Evolutionary conservation across 1,140 invertebrate species (phyloP).

Genomic region (Paralvinella palmiformis): DNA sequence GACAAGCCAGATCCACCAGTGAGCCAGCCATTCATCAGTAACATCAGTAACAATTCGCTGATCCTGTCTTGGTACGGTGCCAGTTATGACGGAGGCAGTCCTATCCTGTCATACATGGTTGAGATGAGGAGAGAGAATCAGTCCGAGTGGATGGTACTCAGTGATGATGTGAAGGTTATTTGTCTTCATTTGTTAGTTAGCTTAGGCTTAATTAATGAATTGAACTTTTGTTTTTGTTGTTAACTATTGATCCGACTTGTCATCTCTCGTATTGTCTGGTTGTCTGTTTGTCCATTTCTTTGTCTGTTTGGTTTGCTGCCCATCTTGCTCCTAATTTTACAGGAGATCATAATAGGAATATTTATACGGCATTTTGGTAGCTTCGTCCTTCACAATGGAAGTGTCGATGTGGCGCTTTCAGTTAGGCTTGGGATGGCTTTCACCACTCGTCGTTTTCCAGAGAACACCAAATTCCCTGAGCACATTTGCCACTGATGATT

Average conservation of each 20-base stretch:
- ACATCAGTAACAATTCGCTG: constrained; percentile 60
- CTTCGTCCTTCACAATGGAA: no score
- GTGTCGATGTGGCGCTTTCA: no score
- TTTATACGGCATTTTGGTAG: no score
- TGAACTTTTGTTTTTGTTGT: no score
- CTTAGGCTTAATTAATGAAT: no score
- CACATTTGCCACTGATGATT: constrained; percentile 86
- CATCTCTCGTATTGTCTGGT: constrained; percentile 24
- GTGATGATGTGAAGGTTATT: no score
- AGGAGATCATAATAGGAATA: no score
- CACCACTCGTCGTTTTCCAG: constrained; percentile 63
- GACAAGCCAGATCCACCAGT: constrained; percentile 68
- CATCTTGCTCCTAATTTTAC: no score
- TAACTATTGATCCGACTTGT: no score
- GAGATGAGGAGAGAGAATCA: constrained; percentile 56
- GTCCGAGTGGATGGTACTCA: constrained; percentile 20
- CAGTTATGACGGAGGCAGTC: constrained; percentile 69
- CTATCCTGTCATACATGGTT: constrained; percentile 69
- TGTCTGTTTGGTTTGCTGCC: no score
- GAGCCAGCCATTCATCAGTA: constrained; percentile 67
- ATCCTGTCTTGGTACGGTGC: constrained; percentile 74
- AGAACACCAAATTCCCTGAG: constrained; percentile 86
- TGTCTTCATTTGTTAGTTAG: no score
- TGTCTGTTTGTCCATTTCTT: constrained; percentile 65
- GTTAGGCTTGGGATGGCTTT: not conserved